Evolutionary conservation across 2,113 vertebrate species (phyloP), one percentile per base, ranked within the genome.

Genomic region (Vidua chalybeata): DNA sequence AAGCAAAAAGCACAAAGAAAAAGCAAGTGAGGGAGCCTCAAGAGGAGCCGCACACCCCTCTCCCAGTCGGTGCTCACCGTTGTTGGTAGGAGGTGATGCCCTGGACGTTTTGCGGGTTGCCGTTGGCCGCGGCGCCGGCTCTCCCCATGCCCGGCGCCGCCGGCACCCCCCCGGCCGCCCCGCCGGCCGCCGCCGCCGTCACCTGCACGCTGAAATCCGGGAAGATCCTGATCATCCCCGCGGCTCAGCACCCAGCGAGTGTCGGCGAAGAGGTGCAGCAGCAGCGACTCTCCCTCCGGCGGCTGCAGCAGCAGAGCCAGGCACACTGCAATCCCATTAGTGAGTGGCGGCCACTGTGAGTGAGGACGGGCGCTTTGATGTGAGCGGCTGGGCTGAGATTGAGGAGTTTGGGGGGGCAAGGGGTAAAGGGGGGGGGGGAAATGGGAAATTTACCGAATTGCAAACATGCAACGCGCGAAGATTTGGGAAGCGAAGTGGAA

Each of bases 41-140:
- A 35, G 75, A 72, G 93, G 94, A 96, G 96, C 94, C 90, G 96
- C 91, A 87, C 61, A 89, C 81, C 96, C 97, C 88, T 80, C 84
- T 94, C 74, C 87, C 94, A 11, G 43, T 86, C 89, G 72, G 62
- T 95, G 98, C 98, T 97, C 98, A 99, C 99, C 99, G 99, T 98
- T 99, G 99, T 97, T 99, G 99, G 97, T 99, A 99, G 93, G 98
- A 98, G 96, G 97, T 98, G 97, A 99, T 98, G 89, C 99, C 99
- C 97, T 99, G 99, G 97, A 99, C 98, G 98, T 98, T 98, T 97
- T 99, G 99, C 97, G 98, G 98, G 97, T 98, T 99, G 97, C 99
- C 99, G 98, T 99, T 99, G 59, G 99, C 98, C 92, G 98, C 98
- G 91, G 98, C 98, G 89, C 98, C 98, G 93, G 98, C 98, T 96